Evolutionary conservation across 2,113 vertebrate species (phyloP), one percentile per base, ranked within the genome.

Genomic region (Gavia stellata): DNA sequence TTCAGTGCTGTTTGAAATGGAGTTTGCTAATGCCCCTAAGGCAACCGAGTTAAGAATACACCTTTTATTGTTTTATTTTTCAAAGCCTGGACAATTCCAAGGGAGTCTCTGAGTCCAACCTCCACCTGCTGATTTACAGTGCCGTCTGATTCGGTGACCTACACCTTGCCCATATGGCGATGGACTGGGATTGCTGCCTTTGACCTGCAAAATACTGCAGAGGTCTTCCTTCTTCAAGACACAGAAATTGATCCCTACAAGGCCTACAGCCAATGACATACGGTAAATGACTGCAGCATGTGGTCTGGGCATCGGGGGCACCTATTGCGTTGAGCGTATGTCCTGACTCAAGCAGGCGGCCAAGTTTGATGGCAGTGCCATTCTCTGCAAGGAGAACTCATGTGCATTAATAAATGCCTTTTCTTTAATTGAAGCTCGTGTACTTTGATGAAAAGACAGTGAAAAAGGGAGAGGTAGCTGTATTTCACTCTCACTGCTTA

Each of bases 401-500:
- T 25, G 34, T 23, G 49, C 21, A 17, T 31, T 50, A 66, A 62
- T 4, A 68, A 78, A 14, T 1, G 3, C 7, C 6, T 29, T 38
- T 20, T 45, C n/a, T 33, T 44, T 14, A 94, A 81, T 4, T 24
- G 58, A 58, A 91, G 38, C 25, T 65, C 5, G 3, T 10, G 38
- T 49, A 58, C 70, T 85, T 61, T 81, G 88, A 81, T 79, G 42
- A 92, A 96, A 87, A 91, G 84, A 89, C 58, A 80, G 38, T 17
- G 42, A 73, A 50, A 89, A 96, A 75, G 34, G 77, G 77, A 79
- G 61, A 94, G 80, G 96, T 75, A 82, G 92, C 47, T 67, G 86
- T 1, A 4, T 70, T 97, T 94, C 78, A 82, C 70, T 81, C 70
- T 61, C 61, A 21, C 56, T 94, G 77, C 71, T 68, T 55, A 62